phyloP scores from a whole-genome alignment of 1,140 invertebrate genomes.

The Littorina saxatilis region DNA sequence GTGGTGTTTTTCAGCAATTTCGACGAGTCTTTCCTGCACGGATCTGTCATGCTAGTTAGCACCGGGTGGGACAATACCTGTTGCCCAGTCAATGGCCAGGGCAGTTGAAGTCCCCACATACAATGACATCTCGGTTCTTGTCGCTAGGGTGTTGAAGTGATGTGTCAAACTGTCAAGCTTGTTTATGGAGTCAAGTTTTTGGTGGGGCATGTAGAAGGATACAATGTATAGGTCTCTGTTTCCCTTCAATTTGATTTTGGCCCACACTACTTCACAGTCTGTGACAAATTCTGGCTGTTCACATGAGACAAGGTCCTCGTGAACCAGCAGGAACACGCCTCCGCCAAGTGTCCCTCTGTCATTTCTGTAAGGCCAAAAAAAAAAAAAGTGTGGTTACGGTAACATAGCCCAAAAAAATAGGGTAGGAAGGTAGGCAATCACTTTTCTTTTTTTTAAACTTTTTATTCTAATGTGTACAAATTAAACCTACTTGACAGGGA shows the following conservation, averaged over 20 bases:
- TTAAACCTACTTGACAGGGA: too few species aligned
- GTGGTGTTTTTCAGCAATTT: conserved; percentile 19
- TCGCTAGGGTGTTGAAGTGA: not conserved
- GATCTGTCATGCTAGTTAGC: too few species aligned
- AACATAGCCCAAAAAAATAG: too few species aligned
- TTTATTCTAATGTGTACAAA: too few species aligned
- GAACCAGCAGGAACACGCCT: conserved; percentile 43
- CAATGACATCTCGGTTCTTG: conserved; percentile 30
- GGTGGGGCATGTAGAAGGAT: conserved; percentile 19
- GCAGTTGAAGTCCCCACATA: conserved; percentile 11
- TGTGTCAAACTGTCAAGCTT: conserved; percentile 35
- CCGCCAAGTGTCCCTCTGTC: conserved; percentile 47
- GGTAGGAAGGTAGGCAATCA: too few species aligned
- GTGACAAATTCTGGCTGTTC: not conserved
- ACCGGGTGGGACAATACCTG: too few species aligned
- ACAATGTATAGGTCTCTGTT: too few species aligned
- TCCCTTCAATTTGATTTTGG: conserved; percentile 35
- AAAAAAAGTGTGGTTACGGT: too few species aligned
- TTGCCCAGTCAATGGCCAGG: too few species aligned
- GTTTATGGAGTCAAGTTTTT: conserved; percentile 43
- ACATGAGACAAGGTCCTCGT: conserved; percentile 30
- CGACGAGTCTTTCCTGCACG: conserved; percentile 17
- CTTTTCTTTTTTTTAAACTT: too few species aligned
- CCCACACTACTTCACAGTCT: conserved; percentile 41
- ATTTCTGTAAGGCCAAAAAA: too few species aligned